These are phyloP conservation scores for Rhagophthalmus giganteus DNA, from an alignment of 2,888 invertebrate genomes.

Conservation along the genomic window DNA sequence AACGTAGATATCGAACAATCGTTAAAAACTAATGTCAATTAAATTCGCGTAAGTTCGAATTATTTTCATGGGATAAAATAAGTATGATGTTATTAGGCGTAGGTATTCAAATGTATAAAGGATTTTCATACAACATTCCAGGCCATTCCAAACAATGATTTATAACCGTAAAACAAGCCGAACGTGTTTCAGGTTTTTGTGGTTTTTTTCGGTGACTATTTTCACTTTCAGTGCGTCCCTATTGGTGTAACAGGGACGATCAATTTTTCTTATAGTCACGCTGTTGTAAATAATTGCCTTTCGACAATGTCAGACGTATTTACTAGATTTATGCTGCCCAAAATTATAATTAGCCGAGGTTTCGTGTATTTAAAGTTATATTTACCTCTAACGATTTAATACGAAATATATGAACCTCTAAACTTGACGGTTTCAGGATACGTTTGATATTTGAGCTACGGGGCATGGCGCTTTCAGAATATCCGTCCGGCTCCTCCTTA, in stretches of 20 bases:
- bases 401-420: conserved; percentile 19
- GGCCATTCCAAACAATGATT: too few relatives aligned
- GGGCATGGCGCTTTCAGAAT: conserved; percentile 13
- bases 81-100: too few relatives aligned
- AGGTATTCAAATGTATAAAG: too few relatives aligned
- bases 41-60: too few relatives aligned
- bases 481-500: conserved; percentile 16
- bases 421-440: conserved; percentile 18
- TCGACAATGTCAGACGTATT: not conserved
- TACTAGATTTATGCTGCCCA: not conserved
- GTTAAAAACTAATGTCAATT: too few relatives aligned
- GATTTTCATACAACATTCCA: too few relatives aligned
- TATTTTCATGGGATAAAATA: too few relatives aligned
- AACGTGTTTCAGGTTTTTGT: too few relatives aligned
- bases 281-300: not conserved
- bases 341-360: not conserved
- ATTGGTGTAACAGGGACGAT: not conserved
- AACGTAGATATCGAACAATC: too few relatives aligned
- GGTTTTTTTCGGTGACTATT: not conserved
- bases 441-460: conserved; percentile 21
- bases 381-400: conserved; percentile 3
- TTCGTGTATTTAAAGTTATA: not conserved
- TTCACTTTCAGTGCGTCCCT: not conserved
- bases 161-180: too few relatives aligned
- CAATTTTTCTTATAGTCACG: not conserved